Evolutionary conservation across 2,113 vertebrate genomes (phyloP).

Genomic region (Mola mola): DNA sequence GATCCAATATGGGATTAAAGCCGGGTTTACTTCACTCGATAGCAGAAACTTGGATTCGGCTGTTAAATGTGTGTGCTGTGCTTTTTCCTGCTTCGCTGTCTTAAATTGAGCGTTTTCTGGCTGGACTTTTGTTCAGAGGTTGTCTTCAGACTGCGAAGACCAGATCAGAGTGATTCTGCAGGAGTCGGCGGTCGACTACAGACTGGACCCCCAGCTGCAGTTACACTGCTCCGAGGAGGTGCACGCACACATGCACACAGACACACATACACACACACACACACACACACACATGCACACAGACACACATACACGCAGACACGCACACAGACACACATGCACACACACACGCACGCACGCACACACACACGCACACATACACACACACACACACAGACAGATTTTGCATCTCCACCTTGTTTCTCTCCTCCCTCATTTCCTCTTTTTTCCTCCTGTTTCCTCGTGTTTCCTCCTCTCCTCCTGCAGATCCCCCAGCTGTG

Average conservation of each 20-base stretch:
- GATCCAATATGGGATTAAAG: too few species aligned
- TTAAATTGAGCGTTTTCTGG: too few species aligned
- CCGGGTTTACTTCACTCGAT: too few species aligned
- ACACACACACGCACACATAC: constrained; percentile 5
- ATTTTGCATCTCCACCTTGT: too few species aligned
- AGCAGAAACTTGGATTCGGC: too few species aligned
- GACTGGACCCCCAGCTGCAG: constrained; percentile 96
- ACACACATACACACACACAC: background rate
- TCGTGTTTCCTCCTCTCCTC: background rate
- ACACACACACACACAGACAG: background rate
- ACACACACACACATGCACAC: background rate
- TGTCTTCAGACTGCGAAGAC: constrained; percentile 97
- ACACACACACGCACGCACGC: background rate
- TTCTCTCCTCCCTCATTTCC: background rate
- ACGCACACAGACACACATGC: background rate
- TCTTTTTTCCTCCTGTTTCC: background rate
- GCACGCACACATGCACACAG: background rate
- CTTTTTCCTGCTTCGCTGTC: too few species aligned
- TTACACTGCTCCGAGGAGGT: constrained; percentile 94
- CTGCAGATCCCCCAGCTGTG: constrained; percentile 91
- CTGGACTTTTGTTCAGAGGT: constrained; percentile 79
- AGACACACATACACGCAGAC: background rate
- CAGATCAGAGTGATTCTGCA: constrained; percentile 96
- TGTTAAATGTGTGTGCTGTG: too few species aligned
- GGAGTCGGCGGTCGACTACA: constrained; percentile 96